These are phyloP conservation scores for Exephanes ischioxanthus DNA, from an alignment of 2,888 invertebrate genomes.

Conservation along the genomic window DNA sequence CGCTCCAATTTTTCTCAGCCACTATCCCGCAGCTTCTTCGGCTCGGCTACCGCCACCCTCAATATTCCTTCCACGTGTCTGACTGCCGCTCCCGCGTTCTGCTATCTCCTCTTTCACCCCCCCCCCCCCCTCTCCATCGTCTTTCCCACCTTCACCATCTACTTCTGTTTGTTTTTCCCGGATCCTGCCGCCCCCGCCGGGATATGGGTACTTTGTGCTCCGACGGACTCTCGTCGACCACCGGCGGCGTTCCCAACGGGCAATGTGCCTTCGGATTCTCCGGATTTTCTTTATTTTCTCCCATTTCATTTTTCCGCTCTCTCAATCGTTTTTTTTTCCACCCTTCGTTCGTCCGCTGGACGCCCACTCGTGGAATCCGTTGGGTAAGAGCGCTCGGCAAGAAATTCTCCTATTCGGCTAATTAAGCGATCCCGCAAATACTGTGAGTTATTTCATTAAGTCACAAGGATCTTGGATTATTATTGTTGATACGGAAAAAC, in stretches of 20 bases:
- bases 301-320: slow-evolving; percentile 12
- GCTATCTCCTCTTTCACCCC: background rate
- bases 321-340: background rate
- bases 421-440: slow-evolving; percentile 30
- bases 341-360: background rate
- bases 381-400: slow-evolving; percentile 20
- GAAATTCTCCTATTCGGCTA: slow-evolving; percentile 44
- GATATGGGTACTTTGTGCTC: slow-evolving; percentile 56
- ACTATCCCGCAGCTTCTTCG: slow-evolving; percentile 27
- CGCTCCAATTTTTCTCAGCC: slow-evolving; percentile 61
- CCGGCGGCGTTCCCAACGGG: slow-evolving; percentile 20
- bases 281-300: slow-evolving; percentile 52
- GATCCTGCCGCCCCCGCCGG: slow-evolving; percentile 26
- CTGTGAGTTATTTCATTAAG: slow-evolving; percentile 4
- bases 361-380: background rate
- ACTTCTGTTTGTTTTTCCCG: slow-evolving; percentile 57
- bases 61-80: slow-evolving; percentile 66
- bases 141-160: slow-evolving; percentile 21
- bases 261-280: slow-evolving; percentile 31
- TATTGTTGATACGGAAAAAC: slow-evolving; percentile 39
- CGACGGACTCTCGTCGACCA: slow-evolving; percentile 42
- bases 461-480: slow-evolving; percentile 41
- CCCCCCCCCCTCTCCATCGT: background rate
- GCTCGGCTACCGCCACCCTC: slow-evolving; percentile 36
- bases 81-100: slow-evolving; percentile 36